These are phyloP conservation scores for Cephalopholis sonnerati DNA, from an alignment of 2,113 vertebrate genomes.

Conservation along the genomic window DNA sequence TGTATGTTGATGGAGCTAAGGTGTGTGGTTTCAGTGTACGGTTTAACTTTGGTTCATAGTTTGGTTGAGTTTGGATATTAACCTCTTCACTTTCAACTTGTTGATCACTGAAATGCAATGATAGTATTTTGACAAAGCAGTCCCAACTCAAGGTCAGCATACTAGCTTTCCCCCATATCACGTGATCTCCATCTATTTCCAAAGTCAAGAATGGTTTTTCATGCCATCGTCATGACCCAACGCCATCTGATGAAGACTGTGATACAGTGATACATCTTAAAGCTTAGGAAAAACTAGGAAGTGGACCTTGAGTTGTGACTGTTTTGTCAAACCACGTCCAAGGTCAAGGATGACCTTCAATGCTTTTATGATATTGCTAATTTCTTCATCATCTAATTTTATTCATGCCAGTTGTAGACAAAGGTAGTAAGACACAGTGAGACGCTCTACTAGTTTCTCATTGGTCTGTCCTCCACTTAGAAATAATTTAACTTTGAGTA, in stretches of 20 bases:
- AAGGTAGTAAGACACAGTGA: neutral
- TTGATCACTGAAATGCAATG: neutral
- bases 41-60: neutral
- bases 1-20: constrained; percentile 91
- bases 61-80: neutral
- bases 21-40: constrained; percentile 62
- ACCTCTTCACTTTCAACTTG: neutral
- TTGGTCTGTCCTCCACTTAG: neutral
- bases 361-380: neutral
- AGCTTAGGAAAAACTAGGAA: neutral
- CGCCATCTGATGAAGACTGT: neutral
- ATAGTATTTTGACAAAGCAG: neutral
- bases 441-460: neutral
- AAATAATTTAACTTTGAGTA: neutral
- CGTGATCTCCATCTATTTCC: neutral
- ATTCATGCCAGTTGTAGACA: neutral
- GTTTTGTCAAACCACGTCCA: neutral
- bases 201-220: neutral
- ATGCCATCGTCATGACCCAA: neutral
- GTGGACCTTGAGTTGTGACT: neutral
- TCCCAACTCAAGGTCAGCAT: neutral
- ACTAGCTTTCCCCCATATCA: neutral
- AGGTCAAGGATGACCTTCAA: neutral
- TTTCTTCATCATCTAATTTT: neutral
- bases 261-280: neutral